Percentiles rank a stretch among this genome's conserved stretches.
Conservation (phyloP, 1,140 invertebrate species). For the Holcopasites calliopsidis region DNA sequence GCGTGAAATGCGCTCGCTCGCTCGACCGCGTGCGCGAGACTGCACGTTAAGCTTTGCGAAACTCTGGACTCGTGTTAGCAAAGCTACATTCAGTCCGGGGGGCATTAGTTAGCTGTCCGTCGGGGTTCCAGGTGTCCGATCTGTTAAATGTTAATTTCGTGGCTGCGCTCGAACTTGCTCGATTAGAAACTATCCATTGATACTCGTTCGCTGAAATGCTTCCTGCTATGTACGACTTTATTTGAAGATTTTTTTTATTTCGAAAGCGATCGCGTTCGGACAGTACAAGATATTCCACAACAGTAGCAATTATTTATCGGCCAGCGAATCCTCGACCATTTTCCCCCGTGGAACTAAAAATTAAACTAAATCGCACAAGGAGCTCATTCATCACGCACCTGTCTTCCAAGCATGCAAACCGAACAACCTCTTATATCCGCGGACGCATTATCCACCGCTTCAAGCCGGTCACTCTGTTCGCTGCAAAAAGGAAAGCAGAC, state of each 20-base stretch:
- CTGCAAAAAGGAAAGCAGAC: not conserved
- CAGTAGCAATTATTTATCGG: no score
- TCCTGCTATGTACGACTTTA: conserved; percentile 56
- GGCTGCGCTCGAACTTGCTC: conserved; percentile 60
- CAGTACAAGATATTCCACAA: not conserved
- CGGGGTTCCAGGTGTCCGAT: conserved; percentile 58
- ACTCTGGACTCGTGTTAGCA: conserved; percentile 4
- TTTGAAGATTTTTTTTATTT: conserved; percentile 23
- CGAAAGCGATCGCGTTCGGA: no score
- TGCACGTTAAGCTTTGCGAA: no score
- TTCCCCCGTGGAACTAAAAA: not conserved
- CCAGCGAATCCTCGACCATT: not conserved
- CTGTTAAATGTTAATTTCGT: conserved; percentile 73
- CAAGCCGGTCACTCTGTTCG: not conserved
- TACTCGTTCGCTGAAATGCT: conserved; percentile 1
- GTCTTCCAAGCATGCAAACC: not conserved
- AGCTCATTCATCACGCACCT: not conserved
- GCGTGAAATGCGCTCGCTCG: conserved; percentile 9
- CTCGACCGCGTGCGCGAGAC: not conserved
- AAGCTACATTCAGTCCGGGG: not conserved
- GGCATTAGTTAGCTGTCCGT: conserved; percentile 63
- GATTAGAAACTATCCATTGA: conserved; percentile 69
- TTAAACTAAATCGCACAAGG: not conserved
- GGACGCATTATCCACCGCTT: not conserved
- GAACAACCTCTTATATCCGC: not conserved